phyloP scores from a whole-genome alignment of 2,113 vertebrate genomes.

The Callopanchax toddi region DNA sequence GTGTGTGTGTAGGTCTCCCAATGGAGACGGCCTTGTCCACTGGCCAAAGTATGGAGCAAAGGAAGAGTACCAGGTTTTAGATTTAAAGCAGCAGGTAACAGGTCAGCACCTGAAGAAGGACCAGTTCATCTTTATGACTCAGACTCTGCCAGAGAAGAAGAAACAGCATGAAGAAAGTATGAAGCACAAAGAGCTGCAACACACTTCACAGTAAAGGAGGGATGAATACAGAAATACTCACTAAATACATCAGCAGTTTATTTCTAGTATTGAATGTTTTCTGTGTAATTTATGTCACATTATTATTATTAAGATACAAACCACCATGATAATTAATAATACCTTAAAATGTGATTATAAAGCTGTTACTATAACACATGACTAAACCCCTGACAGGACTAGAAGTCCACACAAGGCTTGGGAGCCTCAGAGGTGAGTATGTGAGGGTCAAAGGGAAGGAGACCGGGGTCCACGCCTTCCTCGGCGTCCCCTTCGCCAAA shows the following conservation, averaged over 20 bases:
- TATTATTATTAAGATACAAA: too few species aligned
- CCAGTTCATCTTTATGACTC: slow-evolving; percentile 66
- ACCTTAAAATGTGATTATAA: too few species aligned
- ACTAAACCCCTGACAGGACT: slow-evolving; percentile 54
- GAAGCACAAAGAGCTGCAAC: slow-evolving; percentile 68
- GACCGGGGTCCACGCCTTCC: slow-evolving; percentile 76
- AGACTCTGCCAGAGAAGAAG: slow-evolving; percentile 66
- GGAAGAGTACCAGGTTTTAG: slow-evolving; percentile 66
- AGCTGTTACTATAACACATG: background rate
- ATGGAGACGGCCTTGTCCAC: slow-evolving; percentile 64
- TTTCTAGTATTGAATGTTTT: too few species aligned
- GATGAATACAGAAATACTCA: too few species aligned
- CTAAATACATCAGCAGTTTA: too few species aligned
- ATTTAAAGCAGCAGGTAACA: slow-evolving; percentile 51
- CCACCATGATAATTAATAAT: too few species aligned
- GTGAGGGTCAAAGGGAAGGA: slow-evolving; percentile 74
- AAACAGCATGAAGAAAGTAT: slow-evolving; percentile 19
- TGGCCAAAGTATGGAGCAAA: slow-evolving; percentile 76
- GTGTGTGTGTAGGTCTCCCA: slow-evolving; percentile 66
- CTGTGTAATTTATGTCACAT: too few species aligned
- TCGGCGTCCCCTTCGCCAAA: slow-evolving; percentile 88
- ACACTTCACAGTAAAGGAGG: too few species aligned
- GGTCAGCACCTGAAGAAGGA: slow-evolving; percentile 63
- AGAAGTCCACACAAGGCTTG: slow-evolving; percentile 73
- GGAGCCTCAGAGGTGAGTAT: slow-evolving; percentile 60